Percentiles rank a stretch among this genome's conserved stretches.
Conservation (phyloP, 2,888 invertebrate species). For the Dugesia japonica region DNA sequence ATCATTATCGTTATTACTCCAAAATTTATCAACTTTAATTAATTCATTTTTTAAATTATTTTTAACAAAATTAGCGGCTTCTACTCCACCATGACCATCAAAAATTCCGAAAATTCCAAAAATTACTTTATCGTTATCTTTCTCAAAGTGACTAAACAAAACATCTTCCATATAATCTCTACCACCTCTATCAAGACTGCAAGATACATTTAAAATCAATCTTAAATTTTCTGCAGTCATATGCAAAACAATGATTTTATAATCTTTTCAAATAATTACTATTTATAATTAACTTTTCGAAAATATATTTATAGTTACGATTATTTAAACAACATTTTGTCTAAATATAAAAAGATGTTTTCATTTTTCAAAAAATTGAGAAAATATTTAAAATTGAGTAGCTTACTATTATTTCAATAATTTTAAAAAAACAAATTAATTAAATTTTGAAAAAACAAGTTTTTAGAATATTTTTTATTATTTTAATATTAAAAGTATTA, state of each 20-base stretch:
- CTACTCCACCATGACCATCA: constrained; percentile 80
- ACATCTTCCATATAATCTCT: constrained; percentile 98
- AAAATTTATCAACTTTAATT: constrained; percentile 61
- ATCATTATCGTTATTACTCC: constrained; percentile 67
- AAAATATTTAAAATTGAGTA: too few species aligned
- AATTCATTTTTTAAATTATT: constrained; percentile 84
- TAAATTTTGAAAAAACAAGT: background rate
- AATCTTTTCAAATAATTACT: background rate
- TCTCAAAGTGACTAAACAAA: constrained; percentile 80
- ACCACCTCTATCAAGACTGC: constrained; percentile 86
- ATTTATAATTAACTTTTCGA: background rate
- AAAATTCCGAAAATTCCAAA: constrained; percentile 93
- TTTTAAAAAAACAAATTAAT: too few species aligned
- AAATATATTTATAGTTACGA: background rate
- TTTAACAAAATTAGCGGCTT: constrained; percentile 74
- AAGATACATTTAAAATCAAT: constrained; percentile 71
- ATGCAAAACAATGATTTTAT: background rate
- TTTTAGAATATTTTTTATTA: background rate
- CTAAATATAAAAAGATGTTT: too few species aligned
- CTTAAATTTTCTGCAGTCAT: background rate
- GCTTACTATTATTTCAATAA: too few species aligned
- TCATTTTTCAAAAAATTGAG: too few species aligned
- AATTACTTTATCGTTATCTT: constrained; percentile 64
- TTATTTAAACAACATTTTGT: background rate
- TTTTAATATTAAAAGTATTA: too few species aligned